A percentile compares a stretch with the other conserved stretches of the same genome.
phyloP scores from a whole-genome alignment of 2,888 invertebrate species.

The Synanthedon formicaeformis region DNA sequence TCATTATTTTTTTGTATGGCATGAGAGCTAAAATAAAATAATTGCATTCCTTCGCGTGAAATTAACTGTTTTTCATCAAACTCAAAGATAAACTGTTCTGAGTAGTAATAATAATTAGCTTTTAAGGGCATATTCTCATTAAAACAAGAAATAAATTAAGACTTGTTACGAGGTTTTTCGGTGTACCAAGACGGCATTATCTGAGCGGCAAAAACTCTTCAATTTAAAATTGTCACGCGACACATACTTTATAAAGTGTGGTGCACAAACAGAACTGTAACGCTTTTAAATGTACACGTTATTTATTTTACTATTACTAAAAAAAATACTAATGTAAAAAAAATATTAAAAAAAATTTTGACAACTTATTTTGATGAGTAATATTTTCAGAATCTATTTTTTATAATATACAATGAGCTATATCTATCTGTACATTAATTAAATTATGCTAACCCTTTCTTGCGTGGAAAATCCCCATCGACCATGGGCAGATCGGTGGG shows the following conservation, averaged over 20 bases:
- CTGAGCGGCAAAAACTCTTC: neutral
- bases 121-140: neutral
- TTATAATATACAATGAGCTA: too few relatives aligned
- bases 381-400: too few relatives aligned
- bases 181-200: neutral
- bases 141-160: neutral
- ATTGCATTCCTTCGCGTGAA: neutral
- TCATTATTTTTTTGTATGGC: neutral
- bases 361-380: too few relatives aligned
- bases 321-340: too few relatives aligned
- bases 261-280: neutral
- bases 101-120: neutral
- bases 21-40: neutral
- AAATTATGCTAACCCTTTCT: too few relatives aligned
- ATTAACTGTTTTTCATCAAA: neutral
- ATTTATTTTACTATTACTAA: too few relatives aligned
- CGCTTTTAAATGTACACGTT: too few relatives aligned
- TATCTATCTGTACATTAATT: too few relatives aligned
- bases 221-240: neutral
- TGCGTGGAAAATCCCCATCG: too few relatives aligned
- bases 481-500: too few relatives aligned
- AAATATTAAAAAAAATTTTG: too few relatives aligned
- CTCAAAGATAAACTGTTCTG: neutral
- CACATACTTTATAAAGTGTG: neutral
- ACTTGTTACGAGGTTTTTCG: neutral